A percentile compares a stretch with the other conserved stretches of the same genome.
Evolutionary conservation across 2,888 invertebrate genomes (phyloP).

Genomic region (Tachina lurida): DNA sequence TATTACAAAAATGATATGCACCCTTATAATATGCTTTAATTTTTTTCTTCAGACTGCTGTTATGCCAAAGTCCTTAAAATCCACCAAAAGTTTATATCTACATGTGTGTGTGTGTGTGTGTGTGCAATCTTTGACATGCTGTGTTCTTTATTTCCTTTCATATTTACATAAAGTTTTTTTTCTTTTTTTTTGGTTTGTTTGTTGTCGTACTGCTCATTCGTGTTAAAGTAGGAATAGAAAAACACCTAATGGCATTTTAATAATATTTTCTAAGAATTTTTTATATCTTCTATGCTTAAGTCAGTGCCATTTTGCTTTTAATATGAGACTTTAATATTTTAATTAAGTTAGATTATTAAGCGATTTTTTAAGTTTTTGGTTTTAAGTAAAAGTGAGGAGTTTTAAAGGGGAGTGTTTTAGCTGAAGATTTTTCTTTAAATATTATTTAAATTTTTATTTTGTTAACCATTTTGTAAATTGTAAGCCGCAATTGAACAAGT

Average conservation of each 20-base stretch:
- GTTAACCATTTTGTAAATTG: no score
- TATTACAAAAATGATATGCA: slow-evolving; percentile 36
- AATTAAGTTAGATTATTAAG: slow-evolving; percentile 44
- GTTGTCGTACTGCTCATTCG: not conserved
- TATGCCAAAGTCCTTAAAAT: not conserved
- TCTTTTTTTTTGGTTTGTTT: not conserved
- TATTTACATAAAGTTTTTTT: slow-evolving; percentile 9
- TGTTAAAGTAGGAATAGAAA: not conserved
- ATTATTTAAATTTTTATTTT: no score
- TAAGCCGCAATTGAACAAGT: no score
- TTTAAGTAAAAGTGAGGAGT: not conserved
- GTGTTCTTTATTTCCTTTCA: not conserved
- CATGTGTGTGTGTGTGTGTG: not conserved
- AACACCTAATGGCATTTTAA: slow-evolving; percentile 6
- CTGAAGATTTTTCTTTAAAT: not conserved
- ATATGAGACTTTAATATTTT: slow-evolving; percentile 39
- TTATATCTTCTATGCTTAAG: not conserved
- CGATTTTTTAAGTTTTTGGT: not conserved
- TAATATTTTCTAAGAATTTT: not conserved
- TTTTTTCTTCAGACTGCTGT: not conserved
- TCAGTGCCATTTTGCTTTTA: not conserved
- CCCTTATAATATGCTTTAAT: not conserved
- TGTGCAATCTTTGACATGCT: slow-evolving; percentile 2
- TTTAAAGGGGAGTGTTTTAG: not conserved
- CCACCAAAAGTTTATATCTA: not conserved